Percentiles rank a stretch among this genome's conserved stretches.
Evolutionary conservation across 2,113 vertebrate species (phyloP).

Genomic region (Tachysurus fulvidraco): DNA sequence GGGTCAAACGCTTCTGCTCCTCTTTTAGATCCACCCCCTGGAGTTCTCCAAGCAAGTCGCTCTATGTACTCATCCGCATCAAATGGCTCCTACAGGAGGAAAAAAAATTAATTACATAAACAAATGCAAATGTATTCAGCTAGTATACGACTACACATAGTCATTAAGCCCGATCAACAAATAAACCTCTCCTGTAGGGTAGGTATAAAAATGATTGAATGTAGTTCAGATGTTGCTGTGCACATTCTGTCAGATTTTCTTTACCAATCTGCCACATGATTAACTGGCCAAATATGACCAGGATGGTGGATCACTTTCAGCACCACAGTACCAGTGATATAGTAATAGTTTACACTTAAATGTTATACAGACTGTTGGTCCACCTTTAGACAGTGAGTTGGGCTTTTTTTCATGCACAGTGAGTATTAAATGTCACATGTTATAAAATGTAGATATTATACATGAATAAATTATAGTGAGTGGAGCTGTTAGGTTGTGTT

Average conservation of each 20-base stretch:
- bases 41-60: conserved; percentile 95
- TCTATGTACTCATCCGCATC: conserved; percentile 99
- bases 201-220: background rate
- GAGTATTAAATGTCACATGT: background rate
- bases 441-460: background rate
- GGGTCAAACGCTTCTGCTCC: conserved; percentile 95
- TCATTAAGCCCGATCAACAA: background rate
- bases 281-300: background rate
- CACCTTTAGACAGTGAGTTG: background rate
- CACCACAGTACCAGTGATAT: background rate
- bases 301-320: background rate
- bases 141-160: background rate
- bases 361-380: background rate
- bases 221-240: background rate
- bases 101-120: background rate
- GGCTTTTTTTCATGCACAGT: background rate
- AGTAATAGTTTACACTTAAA: background rate
- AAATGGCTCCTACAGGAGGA: conserved; percentile 87
- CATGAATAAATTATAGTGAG: background rate
- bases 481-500: background rate
- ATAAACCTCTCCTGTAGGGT: background rate
- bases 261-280: background rate
- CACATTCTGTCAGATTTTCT: background rate
- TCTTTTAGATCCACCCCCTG: conserved; percentile 96
- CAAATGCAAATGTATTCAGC: background rate